phyloP scores from a whole-genome alignment of 2,888 invertebrate species.

The Hirtodrosophila histrioides region DNA sequence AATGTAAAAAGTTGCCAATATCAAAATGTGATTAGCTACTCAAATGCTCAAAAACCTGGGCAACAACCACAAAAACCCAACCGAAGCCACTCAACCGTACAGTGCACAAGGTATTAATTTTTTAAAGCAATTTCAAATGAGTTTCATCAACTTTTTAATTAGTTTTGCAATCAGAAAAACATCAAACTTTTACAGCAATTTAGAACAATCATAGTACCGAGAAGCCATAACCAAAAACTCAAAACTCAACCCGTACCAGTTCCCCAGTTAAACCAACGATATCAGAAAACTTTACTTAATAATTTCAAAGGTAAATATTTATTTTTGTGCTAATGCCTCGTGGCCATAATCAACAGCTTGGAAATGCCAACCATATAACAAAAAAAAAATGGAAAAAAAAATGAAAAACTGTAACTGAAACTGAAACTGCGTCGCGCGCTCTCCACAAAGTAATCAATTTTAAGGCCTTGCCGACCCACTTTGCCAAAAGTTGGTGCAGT shows the following conservation, averaged over 20 bases:
- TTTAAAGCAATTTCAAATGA: conserved; percentile 67
- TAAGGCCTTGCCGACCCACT: conserved; percentile 61
- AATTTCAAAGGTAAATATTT: conserved; percentile 78
- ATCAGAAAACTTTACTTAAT: conserved; percentile 69
- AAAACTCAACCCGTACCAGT: neutral
- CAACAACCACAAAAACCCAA: conserved; percentile 19
- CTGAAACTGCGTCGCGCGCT: conserved; percentile 51
- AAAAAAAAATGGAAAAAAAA: conserved; percentile 10
- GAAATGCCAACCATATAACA: conserved; percentile 51
- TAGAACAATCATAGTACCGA: conserved; percentile 28
- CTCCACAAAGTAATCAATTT: conserved; percentile 74
- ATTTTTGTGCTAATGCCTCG: conserved; percentile 72
- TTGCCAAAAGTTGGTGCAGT: conserved; percentile 59
- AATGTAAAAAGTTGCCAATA: conserved; percentile 37
- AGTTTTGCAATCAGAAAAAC: conserved; percentile 73
- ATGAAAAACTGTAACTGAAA: conserved; percentile 41
- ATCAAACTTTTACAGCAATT: conserved; percentile 52
- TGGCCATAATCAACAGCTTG: conserved; percentile 77
- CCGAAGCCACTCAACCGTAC: neutral
- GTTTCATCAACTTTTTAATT: conserved; percentile 76
- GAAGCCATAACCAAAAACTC: neutral
- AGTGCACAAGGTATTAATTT: conserved; percentile 39
- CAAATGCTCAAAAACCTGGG: conserved; percentile 23
- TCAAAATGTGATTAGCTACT: conserved; percentile 45
- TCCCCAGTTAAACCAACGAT: conserved; percentile 30